These are phyloP conservation scores for Actias luna DNA, from an alignment of 2,888 invertebrate genomes.

Conservation along the genomic window DNA sequence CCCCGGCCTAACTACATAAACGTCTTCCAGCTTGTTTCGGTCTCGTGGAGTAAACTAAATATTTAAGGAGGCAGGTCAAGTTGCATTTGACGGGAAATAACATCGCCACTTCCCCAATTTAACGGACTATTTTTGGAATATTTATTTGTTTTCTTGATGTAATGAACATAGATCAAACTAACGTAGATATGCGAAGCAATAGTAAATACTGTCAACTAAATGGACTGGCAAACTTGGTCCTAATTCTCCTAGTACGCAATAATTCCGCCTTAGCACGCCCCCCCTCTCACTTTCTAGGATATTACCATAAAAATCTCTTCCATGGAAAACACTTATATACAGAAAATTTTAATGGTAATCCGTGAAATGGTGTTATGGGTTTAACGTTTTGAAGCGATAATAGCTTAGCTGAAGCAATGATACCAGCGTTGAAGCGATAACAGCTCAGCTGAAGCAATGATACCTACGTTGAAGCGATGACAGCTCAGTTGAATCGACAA, in stretches of 20 bases:
- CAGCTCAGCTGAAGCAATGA: too few species aligned
- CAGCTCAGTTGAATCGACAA: too few species aligned
- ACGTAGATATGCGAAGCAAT: neutral
- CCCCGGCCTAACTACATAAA: neutral
- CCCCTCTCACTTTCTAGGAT: too few species aligned
- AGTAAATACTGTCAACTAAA: neutral
- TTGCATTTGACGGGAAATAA: constrained; percentile 41
- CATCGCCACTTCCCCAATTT: constrained; percentile 45
- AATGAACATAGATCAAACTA: constrained; percentile 13
- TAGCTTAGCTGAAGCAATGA: too few species aligned
- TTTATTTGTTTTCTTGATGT: constrained; percentile 40
- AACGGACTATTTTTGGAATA: constrained; percentile 49
- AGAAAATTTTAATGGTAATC: neutral
- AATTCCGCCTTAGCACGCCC: too few species aligned
- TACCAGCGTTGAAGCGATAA: too few species aligned
- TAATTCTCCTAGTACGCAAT: too few species aligned
- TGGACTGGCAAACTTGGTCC: too few species aligned
- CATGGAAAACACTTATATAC: too few species aligned
- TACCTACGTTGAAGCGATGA: too few species aligned
- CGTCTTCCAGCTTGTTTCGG: constrained; percentile 1
- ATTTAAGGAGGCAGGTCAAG: constrained; percentile 30
- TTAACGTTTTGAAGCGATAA: too few species aligned
- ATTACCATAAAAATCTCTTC: too few species aligned
- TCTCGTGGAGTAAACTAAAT: neutral
- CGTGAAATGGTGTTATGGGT: neutral